Base-by-base conservation (phyloP, 2,888 invertebrate genomes). In the Agriopis aurantiaria region DNA sequence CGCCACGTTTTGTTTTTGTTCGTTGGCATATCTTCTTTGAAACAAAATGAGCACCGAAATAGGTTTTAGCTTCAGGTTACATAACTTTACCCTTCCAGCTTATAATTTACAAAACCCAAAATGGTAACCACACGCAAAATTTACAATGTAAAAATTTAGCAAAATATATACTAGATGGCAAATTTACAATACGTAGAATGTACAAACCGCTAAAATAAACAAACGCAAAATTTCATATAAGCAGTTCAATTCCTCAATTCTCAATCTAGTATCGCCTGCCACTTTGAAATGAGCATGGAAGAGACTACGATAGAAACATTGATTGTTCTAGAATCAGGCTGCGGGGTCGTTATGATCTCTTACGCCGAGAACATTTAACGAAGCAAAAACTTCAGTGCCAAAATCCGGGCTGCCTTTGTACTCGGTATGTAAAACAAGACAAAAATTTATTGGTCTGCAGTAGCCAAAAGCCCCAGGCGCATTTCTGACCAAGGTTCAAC, bases 401-500 rank as follows among this genome's bases (percentile, higher is more conserved):
- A 66, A 66, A 10, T 62, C 45, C 43, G 33, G 33, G 51, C 9
- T 43, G 41, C 12, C 43, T 58, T 53, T 52, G 48, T 53, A 17
- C 45, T 61, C 46, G 8, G 62, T 53, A 62, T 58, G 62, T 58
- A 58, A 58, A 70, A 70, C 62, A 55, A 70, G 62, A 69, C 52
- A 66, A 49, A 68, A 74, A 73, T 73, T 71, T 73, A 77, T 77
- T 64, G 61, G 70, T 52, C 53, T 53, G 72, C 71, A 69, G 75
- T 71, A 75, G 74, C 75, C 73, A 74, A 73, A 73, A 59, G 75
- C 75, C 55, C 53, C 55, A 52, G 73, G 74, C 73, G 57, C 65
- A 67, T 74, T 66, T 53, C 67, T 65, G 73, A 68, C 72, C 72
- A 71, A 73, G 73, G 77, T 74, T 77, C 74, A 71, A 71, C 68